These are phyloP conservation scores for Chrysolina americana DNA, from an alignment of 2,888 invertebrate species.

Conservation along the genomic window DNA sequence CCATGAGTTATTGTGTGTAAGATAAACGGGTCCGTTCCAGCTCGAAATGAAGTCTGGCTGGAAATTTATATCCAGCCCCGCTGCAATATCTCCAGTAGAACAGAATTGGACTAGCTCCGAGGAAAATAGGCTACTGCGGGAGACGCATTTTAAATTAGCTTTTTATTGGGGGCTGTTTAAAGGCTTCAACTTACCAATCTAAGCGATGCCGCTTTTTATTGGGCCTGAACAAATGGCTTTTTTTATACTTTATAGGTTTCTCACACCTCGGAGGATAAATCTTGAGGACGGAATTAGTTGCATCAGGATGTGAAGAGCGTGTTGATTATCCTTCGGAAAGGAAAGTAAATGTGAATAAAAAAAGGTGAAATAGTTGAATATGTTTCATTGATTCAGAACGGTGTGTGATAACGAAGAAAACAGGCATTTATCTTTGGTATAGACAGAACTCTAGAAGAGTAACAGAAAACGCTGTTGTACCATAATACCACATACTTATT, in stretches of 20 bases:
- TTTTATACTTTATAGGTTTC: conserved; percentile 11
- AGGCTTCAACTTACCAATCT: conserved; percentile 57
- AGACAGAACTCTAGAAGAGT: too few species aligned
- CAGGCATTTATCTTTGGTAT: too few species aligned
- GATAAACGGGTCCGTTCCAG: conserved; percentile 81
- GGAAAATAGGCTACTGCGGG: conserved; percentile 69
- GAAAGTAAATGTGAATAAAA: neutral
- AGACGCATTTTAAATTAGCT: conserved; percentile 70
- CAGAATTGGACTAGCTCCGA: conserved; percentile 70
- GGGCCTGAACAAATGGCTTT: conserved; percentile 46
- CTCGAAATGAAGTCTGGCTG: conserved; percentile 80
- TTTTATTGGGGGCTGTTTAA: conserved; percentile 67
- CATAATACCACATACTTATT: too few species aligned
- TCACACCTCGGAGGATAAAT: neutral
- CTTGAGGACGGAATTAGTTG: neutral
- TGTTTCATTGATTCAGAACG: too few species aligned
- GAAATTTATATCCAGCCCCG: conserved; percentile 70
- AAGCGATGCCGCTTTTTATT: conserved; percentile 50
- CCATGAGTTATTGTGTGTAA: conserved; percentile 78
- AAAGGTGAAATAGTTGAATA: conserved; percentile 27
- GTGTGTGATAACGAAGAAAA: too few species aligned
- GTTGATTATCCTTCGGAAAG: neutral
- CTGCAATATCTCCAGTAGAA: conserved; percentile 70
- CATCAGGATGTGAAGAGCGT: neutral
- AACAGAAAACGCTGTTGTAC: too few species aligned